These are phyloP conservation scores for Blastobasis adustella DNA, from an alignment of 2,888 invertebrate species.

Conservation along the genomic window DNA sequence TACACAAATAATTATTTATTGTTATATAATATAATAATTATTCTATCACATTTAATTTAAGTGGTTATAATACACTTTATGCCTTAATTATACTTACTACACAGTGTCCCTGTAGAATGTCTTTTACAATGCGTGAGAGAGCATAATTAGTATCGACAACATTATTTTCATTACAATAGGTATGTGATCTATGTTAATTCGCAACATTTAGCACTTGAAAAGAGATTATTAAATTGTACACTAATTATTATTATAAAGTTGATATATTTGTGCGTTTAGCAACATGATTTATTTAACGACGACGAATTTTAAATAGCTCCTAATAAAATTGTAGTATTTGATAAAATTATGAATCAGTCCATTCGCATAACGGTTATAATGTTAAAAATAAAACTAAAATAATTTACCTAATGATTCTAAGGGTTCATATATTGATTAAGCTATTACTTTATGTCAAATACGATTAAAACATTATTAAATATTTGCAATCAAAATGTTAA, in stretches of 20 bases:
- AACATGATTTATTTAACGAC: constrained; percentile 6
- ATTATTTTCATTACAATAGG: too few relatives aligned
- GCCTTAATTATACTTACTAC: constrained; percentile 1
- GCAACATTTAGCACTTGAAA: background rate
- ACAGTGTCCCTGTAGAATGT: constrained; percentile 58
- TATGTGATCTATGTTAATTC: too few relatives aligned
- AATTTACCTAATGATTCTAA: too few relatives aligned
- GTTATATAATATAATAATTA: background rate
- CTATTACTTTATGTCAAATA: too few relatives aligned
- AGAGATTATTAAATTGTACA: constrained; percentile 1
- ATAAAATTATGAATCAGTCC: constrained; percentile 43
- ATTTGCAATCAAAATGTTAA: background rate
- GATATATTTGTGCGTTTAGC: constrained; percentile 25
- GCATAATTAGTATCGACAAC: constrained; percentile 13
- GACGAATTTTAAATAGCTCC: constrained; percentile 11
- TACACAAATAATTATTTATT: background rate
- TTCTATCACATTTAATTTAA: constrained; percentile 3
- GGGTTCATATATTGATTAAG: too few relatives aligned
- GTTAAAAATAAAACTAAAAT: constrained; percentile 18
- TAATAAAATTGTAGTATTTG: constrained; percentile 28
- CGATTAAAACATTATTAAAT: background rate
- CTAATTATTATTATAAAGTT: constrained; percentile 5
- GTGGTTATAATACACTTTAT: background rate
- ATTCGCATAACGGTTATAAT: constrained; percentile 24
- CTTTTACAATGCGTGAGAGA: constrained; percentile 49